phyloP scores from a whole-genome alignment of 2,888 invertebrate species.

The Corythucha ciliata region DNA sequence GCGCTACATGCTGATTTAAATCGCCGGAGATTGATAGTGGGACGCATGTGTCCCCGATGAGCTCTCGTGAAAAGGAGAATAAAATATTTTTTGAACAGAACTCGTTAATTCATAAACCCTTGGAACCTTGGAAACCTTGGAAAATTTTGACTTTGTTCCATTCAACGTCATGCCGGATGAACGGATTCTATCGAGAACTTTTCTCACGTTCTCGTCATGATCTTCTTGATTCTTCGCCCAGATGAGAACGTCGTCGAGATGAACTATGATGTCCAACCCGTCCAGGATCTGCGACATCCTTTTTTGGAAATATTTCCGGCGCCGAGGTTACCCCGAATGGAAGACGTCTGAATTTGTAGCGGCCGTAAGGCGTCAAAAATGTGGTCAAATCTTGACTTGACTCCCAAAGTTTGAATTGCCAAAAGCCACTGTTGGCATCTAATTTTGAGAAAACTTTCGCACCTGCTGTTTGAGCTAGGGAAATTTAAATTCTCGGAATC shows the following conservation, averaged over 20 bases:
- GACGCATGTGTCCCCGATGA: no score
- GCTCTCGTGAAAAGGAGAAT: no score
- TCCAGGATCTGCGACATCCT: conserved; percentile 26
- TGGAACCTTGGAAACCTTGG: no score
- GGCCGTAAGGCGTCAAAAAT: conserved; percentile 25
- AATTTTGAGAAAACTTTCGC: background rate
- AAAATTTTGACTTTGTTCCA: no score
- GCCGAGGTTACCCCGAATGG: background rate
- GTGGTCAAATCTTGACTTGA: background rate
- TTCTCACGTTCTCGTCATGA: conserved; percentile 11
- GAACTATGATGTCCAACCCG: conserved; percentile 18
- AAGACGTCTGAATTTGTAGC: background rate
- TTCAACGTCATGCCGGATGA: conserved; percentile 12
- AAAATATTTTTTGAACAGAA: no score
- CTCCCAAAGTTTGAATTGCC: background rate
- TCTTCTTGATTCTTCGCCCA: conserved; percentile 19
- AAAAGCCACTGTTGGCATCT: background rate
- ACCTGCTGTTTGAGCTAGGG: background rate
- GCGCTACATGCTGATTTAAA: no score
- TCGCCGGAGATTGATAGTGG: no score
- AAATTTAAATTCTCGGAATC: background rate
- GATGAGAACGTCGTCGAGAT: conserved; percentile 27
- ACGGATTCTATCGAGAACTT: conserved; percentile 10
- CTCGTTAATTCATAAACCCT: no score
- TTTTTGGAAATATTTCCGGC: conserved; percentile 27